These are phyloP conservation scores for Ariolimax columbianus DNA, from an alignment of 2,888 invertebrate genomes.

Conservation along the genomic window DNA sequence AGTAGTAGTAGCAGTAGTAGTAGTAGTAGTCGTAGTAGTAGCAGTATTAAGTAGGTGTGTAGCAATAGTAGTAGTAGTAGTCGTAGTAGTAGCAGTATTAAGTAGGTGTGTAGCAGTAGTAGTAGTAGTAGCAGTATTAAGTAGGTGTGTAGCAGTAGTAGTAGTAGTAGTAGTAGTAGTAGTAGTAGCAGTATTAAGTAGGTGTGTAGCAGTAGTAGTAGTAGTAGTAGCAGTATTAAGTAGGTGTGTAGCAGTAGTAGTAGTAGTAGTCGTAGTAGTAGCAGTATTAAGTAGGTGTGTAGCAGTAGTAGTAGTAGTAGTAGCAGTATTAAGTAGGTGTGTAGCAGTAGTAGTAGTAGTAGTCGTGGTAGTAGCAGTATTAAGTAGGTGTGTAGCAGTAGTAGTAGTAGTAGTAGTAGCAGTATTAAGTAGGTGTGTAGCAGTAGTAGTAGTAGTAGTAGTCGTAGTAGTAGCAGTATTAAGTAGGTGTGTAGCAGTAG, in stretches of 20 bases:
- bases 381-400: conserved; percentile 1
- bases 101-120: not conserved
- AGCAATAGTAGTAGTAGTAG: conserved; percentile 24
- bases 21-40: not conserved
- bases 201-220: not conserved
- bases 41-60: not conserved
- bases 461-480: not conserved
- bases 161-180: conserved; percentile 10
- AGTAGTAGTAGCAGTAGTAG: conserved; percentile 15
- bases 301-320: not conserved
- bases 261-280: conserved; percentile 11
- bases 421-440: not conserved
- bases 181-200: not conserved
- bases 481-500: not conserved
- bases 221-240: not conserved
- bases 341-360: not conserved
- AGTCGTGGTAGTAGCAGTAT: not conserved
- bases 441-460: not conserved
- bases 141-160: not conserved
- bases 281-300: not conserved
- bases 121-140: not conserved
- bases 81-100: not conserved
- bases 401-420: conserved; percentile 4
- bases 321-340: not conserved
- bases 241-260: not conserved